Base-by-base conservation (phyloP, 64 coral and sea anemone species). In the Exaiptasia diaphana region DNA sequence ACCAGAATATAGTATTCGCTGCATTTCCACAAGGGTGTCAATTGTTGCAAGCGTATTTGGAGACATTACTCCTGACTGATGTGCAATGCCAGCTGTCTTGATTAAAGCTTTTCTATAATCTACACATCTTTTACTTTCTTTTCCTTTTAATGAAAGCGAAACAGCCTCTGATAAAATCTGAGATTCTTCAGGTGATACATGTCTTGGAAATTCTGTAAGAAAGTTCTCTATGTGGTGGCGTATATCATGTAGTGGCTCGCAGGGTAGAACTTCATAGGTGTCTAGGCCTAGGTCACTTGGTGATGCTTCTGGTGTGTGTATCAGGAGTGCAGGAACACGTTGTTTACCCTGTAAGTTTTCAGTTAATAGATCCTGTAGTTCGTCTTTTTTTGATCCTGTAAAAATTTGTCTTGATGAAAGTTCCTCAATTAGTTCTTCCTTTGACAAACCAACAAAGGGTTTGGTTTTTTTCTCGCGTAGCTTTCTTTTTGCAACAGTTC, bases 161-260 rank as follows among this genome's bases (percentile, higher is more conserved):
- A 61, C 27, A 38, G 31, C 38, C 31, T 69, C 62, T 56, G 57
- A 59, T 35, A 87, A 78, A 49, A 68, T 9, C 13, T 71, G 49
- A 53, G 36, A 63, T 58, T 87, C 61, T 40, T 77, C 43, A 42
- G 26, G 32, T 14, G 69, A 48, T 28, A 89, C 49, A 61, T 89
- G 86, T 13, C 49, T 50, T 62, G 67, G 86, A 6, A 89, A 41
- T 38, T 89, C 86, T 18, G 76, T 70, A 15, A 89, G 27, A 46
- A 89, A 11, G 50, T 81, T 89, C 68, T 89, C 78, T 24, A 89
- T 80, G 67, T 89, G 86, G 39, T 79, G 53, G 21, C 68, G 53
- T 18, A 89, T 64, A 43, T 89, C 65, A 30, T 89, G 86, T 55
- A 81, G 67, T 9, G 86, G 86, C 41, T 89, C 86, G 73, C 62